Conservation (phyloP, 1,140 invertebrate species). For the Bombus ignitus region DNA sequence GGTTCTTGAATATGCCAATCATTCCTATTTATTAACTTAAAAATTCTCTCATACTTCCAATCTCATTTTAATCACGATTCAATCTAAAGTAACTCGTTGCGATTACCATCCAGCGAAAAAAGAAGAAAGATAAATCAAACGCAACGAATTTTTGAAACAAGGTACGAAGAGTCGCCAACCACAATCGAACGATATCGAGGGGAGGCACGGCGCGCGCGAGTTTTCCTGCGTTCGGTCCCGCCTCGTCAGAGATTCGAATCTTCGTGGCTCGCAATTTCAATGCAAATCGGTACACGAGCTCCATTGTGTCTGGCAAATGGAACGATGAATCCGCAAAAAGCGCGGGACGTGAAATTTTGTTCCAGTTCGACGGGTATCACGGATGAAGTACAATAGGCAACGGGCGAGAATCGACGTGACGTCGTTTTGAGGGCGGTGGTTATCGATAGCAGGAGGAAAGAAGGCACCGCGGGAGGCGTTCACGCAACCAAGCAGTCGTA, state of each 20-base stretch:
- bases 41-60: background rate
- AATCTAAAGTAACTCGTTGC: background rate
- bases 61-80: background rate
- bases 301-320: slow-evolving; percentile 45
- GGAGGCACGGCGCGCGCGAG: background rate
- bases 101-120: background rate
- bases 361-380: slow-evolving; percentile 30
- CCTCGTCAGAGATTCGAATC: slow-evolving; percentile 38
- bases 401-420: slow-evolving; percentile 42
- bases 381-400: slow-evolving; percentile 30
- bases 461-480: slow-evolving; percentile 66
- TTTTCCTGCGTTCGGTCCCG: slow-evolving; percentile 9
- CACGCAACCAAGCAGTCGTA: slow-evolving; percentile 74
- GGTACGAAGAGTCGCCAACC: background rate
- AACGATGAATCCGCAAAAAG: slow-evolving; percentile 57
- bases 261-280: slow-evolving; percentile 49
- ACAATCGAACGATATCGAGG: background rate
- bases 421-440: slow-evolving; percentile 43
- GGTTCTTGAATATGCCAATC: too few species aligned
- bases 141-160: background rate
- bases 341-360: slow-evolving; percentile 53
- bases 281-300: slow-evolving; percentile 52
- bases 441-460: slow-evolving; percentile 68
- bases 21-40: too few species aligned
- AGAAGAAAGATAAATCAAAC: background rate